Base-by-base conservation (phyloP, 1,140 invertebrate species). In the Helicoverpa zea region DNA sequence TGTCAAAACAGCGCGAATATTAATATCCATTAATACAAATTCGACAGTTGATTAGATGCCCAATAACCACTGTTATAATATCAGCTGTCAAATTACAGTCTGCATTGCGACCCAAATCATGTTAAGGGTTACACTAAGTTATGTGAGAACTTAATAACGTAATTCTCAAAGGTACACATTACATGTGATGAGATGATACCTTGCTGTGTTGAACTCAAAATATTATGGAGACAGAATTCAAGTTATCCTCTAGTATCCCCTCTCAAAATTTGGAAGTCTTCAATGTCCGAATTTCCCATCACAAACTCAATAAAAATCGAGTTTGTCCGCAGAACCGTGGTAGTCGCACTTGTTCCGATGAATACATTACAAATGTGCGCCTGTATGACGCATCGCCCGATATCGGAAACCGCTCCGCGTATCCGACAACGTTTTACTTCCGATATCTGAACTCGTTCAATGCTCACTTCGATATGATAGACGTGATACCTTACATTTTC, bases 401-500 rank as follows among this genome's bases (percentile, higher is more conserved):
- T 74, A 74, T 80, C 79, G 80, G 80, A 81, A 84, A 79, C 80
- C 80, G 73, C 76, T 79, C 77, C 51, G 72, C 78, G 72, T 78
- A 64, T 63, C 83, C 63, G 76, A 73, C 70, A 76, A 47, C 76
- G 80, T 84, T 84, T 81, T 84, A 84, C 81, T 81, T 84, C 63
- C 83, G 75, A 81, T 77, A 77, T 77, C 75, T 77, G 75, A 77
- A 81, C 73, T 73, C 76, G 72, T 81, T 81, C 72, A 81, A 54
- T 76, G 79, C 59, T 66, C 72, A 81, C 76, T 80, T 81, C 80
- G 74, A 80, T 81, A 75, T 81, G 70, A 80, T 81, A 74, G 70
- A 79, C 63, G 70, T 78, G 61, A 75, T 73, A 68, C 76, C 61
- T 68, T 14, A 49, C 29, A 63, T 54, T 77, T 77, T 77, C 75